A percentile compares a stretch with the other conserved stretches of the same genome.
These are phyloP conservation scores for Microcebus griseorufus DNA, from an alignment of 2,113 vertebrate species.

Conservation along the genomic window DNA sequence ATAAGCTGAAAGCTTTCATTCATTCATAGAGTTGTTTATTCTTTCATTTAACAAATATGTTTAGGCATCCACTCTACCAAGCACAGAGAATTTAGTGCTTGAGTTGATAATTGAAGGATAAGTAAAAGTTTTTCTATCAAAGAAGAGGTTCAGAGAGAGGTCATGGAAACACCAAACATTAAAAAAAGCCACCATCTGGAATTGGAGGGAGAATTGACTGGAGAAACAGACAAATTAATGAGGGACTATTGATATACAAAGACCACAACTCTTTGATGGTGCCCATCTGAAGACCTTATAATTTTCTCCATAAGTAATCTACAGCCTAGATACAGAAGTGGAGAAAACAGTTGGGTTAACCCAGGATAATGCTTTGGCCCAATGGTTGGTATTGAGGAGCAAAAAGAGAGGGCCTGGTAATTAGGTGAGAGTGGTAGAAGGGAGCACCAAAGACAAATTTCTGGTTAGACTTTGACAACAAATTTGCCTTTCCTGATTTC, in stretches of 20 bases:
- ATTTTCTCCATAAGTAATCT: neutral
- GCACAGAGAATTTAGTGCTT: neutral
- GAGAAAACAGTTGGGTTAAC: neutral
- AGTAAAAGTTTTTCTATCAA: neutral
- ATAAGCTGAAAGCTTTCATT: neutral
- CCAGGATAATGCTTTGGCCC: neutral
- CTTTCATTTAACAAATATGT: neutral
- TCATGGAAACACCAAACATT: neutral
- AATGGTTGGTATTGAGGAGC: neutral
- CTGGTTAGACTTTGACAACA: neutral
- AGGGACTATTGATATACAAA: neutral
- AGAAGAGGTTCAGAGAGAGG: neutral
- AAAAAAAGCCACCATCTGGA: neutral
- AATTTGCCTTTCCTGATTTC: neutral
- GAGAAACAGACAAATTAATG: neutral
- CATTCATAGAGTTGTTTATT: neutral
- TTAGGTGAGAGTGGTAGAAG: neutral
- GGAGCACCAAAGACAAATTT: neutral
- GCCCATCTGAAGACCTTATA: neutral
- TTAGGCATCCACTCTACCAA: neutral
- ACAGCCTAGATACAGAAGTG: neutral
- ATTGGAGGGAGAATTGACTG: neutral
- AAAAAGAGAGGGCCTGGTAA: neutral
- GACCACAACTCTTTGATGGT: neutral
- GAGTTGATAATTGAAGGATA: neutral